Evolutionary conservation across 1,140 invertebrate species (phyloP).

Genomic region (Diorhabda elongata): DNA sequence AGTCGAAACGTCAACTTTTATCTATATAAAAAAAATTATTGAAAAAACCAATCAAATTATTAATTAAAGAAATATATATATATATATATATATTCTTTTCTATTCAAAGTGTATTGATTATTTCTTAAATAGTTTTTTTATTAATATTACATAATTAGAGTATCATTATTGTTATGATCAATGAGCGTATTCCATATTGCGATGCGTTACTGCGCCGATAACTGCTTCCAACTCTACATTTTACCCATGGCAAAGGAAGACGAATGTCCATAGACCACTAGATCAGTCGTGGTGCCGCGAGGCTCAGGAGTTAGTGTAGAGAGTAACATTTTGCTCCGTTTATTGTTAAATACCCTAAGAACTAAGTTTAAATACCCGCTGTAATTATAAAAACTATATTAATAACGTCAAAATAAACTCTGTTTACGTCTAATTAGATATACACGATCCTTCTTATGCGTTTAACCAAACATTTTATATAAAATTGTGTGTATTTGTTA

Average conservation of each 20-base stretch:
- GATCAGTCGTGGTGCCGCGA: conserved; percentile 27
- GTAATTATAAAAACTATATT: conserved; percentile 6
- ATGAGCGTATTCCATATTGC: not conserved
- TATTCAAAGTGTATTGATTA: not conserved
- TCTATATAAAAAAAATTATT: too few relatives aligned
- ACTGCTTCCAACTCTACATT: not conserved
- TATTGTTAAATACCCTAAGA: not conserved
- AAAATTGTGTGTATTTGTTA: conserved; percentile 14
- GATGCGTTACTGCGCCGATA: not conserved
- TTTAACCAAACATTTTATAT: conserved; percentile 13
- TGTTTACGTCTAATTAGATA: not conserved
- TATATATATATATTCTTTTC: not conserved
- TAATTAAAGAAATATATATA: too few relatives aligned
- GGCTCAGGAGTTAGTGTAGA: conserved; percentile 19
- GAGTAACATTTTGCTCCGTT: conserved; percentile 9
- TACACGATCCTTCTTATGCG: conserved; percentile 16
- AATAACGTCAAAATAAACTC: not conserved
- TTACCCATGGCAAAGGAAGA: conserved; percentile 13
- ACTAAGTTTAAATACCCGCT: conserved; percentile 9
- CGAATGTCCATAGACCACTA: conserved; percentile 15
- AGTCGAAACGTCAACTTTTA: too few relatives aligned
- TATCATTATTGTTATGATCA: not conserved
- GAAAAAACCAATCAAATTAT: too few relatives aligned
- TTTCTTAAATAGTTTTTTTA: not conserved
- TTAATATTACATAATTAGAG: not conserved